These are phyloP conservation scores for Rhea pennata DNA, from an alignment of 2,113 vertebrate species.

Conservation along the genomic window DNA sequence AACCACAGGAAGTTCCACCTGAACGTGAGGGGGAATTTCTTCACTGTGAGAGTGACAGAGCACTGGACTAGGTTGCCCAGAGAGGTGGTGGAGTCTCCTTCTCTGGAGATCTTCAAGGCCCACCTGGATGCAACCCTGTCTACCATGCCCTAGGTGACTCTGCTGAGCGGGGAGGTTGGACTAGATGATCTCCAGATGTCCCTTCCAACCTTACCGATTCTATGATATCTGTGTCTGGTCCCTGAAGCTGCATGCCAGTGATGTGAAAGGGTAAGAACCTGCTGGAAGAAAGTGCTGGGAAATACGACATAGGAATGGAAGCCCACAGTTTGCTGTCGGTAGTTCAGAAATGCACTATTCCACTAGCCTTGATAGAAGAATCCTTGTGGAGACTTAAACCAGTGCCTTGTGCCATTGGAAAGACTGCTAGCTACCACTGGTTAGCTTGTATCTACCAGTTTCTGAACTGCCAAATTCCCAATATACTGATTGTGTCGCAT, in stretches of 20 bases:
- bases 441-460: not conserved
- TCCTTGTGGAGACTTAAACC: not conserved
- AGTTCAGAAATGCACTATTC: not conserved
- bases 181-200: no score
- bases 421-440: not conserved
- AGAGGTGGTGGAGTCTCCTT: no score
- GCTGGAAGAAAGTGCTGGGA: not conserved
- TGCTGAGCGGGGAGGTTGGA: no score
- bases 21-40: no score
- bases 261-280: not conserved
- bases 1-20: no score
- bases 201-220: no score
- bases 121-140: no score
- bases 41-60: no score
- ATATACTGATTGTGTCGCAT: not conserved
- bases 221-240: not conserved
- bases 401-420: not conserved
- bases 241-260: accelerated
- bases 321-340: not conserved
- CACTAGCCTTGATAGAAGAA: not conserved
- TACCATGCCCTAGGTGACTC: no score
- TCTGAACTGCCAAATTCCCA: not conserved
- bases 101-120: no score
- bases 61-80: no score
- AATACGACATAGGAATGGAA: not conserved